phyloP scores from a whole-genome alignment of 2,797 vertebrate genomes.

The Melopsittacus undulatus region DNA sequence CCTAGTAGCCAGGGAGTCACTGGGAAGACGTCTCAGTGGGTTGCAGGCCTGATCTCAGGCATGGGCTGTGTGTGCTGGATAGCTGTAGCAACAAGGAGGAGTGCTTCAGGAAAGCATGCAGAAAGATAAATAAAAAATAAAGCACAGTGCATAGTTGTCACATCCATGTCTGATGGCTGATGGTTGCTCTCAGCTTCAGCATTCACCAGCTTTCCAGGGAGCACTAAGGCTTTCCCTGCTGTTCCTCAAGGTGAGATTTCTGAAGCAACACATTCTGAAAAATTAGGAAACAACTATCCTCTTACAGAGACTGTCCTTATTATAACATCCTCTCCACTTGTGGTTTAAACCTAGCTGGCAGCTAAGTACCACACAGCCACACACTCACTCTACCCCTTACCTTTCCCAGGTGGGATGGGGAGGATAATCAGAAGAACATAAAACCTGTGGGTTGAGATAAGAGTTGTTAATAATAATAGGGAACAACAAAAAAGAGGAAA shows the following conservation, averaged over 20 bases:
- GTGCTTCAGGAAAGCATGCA: neutral
- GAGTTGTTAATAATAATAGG: neutral
- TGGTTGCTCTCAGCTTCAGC: neutral
- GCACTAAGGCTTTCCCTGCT: neutral
- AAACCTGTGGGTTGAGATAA: neutral
- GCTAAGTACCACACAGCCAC: neutral
- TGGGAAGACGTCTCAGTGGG: neutral
- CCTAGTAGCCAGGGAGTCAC: fast-evolving
- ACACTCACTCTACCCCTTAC: neutral
- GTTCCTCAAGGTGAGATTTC: neutral
- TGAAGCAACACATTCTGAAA: neutral
- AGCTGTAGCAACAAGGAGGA: neutral
- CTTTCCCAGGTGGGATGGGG: neutral
- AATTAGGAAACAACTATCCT: neutral
- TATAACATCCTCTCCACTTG: neutral
- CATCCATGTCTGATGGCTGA: neutral
- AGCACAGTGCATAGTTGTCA: neutral
- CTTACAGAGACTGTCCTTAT: neutral
- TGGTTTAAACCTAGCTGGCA: neutral
- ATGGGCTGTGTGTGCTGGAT: neutral
- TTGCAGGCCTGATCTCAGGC: neutral
- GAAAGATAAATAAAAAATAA: too few species aligned
- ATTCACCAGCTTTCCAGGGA: neutral
- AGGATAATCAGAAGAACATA: neutral
- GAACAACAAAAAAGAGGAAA: neutral